phyloP scores from a whole-genome alignment of 2,113 vertebrate genomes.

The Takifugu flavidus region DNA sequence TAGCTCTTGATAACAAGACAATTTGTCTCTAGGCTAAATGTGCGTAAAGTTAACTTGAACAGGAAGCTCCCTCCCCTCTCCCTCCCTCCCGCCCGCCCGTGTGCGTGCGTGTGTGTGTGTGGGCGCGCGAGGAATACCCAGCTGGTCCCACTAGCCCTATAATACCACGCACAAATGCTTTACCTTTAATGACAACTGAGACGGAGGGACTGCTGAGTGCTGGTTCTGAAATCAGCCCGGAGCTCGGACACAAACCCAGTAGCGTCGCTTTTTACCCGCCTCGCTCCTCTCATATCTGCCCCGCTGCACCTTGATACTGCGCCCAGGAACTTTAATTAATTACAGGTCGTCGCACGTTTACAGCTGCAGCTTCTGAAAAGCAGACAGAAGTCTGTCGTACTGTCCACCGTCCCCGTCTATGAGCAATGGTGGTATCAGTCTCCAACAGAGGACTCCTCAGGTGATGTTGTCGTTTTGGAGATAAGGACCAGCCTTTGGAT shows the following conservation, averaged over 20 bases:
- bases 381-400: not conserved
- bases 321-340: not conserved
- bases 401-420: not conserved
- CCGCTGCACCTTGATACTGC: constrained; percentile 11
- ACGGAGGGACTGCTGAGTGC: constrained; percentile 63
- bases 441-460: constrained; percentile 17
- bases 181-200: constrained; percentile 72
- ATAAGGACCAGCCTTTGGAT: constrained; percentile 41
- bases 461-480: constrained; percentile 59
- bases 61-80: constrained; percentile 43
- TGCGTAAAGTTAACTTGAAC: constrained; percentile 45
- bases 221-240: constrained; percentile 44
- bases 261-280: constrained; percentile 13
- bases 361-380: not conserved
- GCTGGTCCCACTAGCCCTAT: constrained; percentile 72
- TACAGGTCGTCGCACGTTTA: constrained; percentile 9
- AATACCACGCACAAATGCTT: constrained; percentile 72
- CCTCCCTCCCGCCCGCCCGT: constrained; percentile 6
- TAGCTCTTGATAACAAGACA: constrained; percentile 31
- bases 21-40: constrained; percentile 46
- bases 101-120: constrained; percentile 7
- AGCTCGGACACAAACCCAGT: constrained; percentile 53
- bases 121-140: constrained; percentile 40
- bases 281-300: constrained; percentile 11
- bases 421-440: constrained; percentile 38